Conservation (phyloP, 1,140 invertebrate genomes). For the Drosophila parabipectinata region DNA sequence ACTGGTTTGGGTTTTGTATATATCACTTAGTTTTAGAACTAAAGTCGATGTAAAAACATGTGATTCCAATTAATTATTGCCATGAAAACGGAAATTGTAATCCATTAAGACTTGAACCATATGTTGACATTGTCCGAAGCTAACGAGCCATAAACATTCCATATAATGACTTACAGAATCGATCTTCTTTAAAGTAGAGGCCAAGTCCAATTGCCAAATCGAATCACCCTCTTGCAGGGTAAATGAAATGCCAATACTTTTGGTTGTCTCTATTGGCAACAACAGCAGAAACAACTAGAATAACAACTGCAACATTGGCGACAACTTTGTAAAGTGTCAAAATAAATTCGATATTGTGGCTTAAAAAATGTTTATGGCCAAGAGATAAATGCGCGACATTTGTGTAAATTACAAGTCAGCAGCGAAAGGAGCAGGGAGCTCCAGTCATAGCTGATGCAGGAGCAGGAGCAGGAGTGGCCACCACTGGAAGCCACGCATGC, state of each 20-base stretch:
- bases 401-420: conserved; percentile 81
- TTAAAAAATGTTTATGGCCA: conserved; percentile 82
- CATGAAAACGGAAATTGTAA: conserved; percentile 13
- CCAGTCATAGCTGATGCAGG: background rate
- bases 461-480: conserved; percentile 35
- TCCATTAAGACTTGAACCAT: conserved; percentile 9
- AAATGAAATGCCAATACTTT: conserved; percentile 40
- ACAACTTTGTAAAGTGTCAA: conserved; percentile 82
- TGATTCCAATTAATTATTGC: conserved; percentile 22
- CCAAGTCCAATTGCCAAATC: background rate
- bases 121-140: conserved; percentile 3
- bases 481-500: conserved; percentile 70
- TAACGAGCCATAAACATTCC: conserved; percentile 15
- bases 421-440: conserved; percentile 22
- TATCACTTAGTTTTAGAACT: background rate
- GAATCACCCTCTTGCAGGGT: conserved; percentile 30
- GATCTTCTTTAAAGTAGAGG: background rate
- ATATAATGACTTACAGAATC: background rate
- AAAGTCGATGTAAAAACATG: background rate
- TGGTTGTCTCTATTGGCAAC: conserved; percentile 62
- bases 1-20: background rate
- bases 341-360: conserved; percentile 83
- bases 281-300: conserved; percentile 30
- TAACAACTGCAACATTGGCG: conserved; percentile 58
- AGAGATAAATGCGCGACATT: conserved; percentile 79